A percentile compares a stretch with the other conserved stretches of the same genome.
Conservation (phyloP, 2,888 invertebrate species). For the Brachyptera putata region DNA sequence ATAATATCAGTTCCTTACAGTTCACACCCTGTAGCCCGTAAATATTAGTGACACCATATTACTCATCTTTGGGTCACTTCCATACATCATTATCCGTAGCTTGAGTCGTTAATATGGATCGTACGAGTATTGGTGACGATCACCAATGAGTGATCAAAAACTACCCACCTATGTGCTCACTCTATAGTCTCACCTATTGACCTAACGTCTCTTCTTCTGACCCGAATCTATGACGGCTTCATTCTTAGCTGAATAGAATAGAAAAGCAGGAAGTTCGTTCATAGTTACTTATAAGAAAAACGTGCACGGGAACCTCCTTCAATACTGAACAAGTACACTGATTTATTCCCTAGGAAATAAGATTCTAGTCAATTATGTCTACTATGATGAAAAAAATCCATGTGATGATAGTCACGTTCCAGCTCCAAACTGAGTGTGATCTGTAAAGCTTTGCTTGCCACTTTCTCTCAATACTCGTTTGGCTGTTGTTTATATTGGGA, state of each 20-base stretch:
- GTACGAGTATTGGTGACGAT: too few species aligned
- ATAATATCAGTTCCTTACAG: too few species aligned
- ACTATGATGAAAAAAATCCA: slow-evolving; percentile 7
- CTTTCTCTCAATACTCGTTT: slow-evolving; percentile 6
- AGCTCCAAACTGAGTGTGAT: neutral
- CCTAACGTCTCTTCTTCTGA: too few species aligned
- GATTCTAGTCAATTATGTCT: slow-evolving; percentile 6
- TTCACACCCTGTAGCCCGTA: too few species aligned
- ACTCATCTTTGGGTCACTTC: too few species aligned
- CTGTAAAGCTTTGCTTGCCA: too few species aligned
- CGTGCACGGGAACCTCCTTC: neutral
- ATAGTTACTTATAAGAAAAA: neutral
- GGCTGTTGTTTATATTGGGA: slow-evolving; percentile 8
- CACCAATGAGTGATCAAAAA: too few species aligned
- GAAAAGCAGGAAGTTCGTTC: neutral
- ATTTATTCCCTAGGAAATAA: slow-evolving; percentile 17
- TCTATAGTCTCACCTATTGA: too few species aligned
- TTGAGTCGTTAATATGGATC: too few species aligned
- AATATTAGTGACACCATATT: too few species aligned
- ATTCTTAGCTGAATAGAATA: neutral
- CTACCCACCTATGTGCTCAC: too few species aligned
- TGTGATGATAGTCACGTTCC: slow-evolving; percentile 1
- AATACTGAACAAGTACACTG: neutral
- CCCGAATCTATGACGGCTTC: neutral
- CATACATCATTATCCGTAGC: too few species aligned